Evolutionary conservation across 2,113 vertebrate species (phyloP), one percentile per base, ranked within the genome.

Genomic region (Pelvicachromis taeniatus): DNA sequence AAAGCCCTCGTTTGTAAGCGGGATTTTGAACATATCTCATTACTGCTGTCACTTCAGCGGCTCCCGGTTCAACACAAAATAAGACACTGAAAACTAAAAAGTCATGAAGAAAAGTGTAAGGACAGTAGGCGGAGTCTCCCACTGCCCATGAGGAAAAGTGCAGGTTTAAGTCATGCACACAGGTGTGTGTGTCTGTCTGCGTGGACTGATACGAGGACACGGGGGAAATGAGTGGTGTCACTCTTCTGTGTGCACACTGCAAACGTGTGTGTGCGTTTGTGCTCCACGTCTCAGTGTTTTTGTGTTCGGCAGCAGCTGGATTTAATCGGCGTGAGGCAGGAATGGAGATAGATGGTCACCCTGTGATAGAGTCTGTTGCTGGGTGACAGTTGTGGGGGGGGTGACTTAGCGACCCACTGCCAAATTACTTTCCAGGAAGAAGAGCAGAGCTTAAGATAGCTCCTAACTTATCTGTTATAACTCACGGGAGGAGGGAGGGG

Each of bases 351-450:
- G 77, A 89, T 88, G 70, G 73, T 38, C 40, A 7, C 33, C 21
- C 4, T 1, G 82, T 77, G 84, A 88, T 80, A n/a, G 84, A 85
- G 82, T 78, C 61, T 35, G 80, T 83, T 81, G 82, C 82, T 2
- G 29, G 77, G 82, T 59, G 87, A 87, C 86, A 48, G 89, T 59
- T 23, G n/a, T 68, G 35, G 80, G 82, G 82, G 82, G 81, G 70
- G 55, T 73, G 88, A 90, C 86, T 86, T 82, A 55, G 84, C 31
- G 54, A 88, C 84, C 89, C 3, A 19, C 45, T 2, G 19, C 80
- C 63, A 86, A 90, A 92, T 91, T 83, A 87, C 82, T 93, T 88
- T 89, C 78, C 23, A 48, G 86, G 68, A 90, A 86, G 63, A 81
- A 42, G 80, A 81, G 48, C 19, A 8, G 82, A 78, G 91, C 87